A percentile compares a stretch with the other conserved stretches of the same genome.
Conservation (phyloP, 2,888 invertebrate genomes). For the Hemicrepidius hirtus region DNA sequence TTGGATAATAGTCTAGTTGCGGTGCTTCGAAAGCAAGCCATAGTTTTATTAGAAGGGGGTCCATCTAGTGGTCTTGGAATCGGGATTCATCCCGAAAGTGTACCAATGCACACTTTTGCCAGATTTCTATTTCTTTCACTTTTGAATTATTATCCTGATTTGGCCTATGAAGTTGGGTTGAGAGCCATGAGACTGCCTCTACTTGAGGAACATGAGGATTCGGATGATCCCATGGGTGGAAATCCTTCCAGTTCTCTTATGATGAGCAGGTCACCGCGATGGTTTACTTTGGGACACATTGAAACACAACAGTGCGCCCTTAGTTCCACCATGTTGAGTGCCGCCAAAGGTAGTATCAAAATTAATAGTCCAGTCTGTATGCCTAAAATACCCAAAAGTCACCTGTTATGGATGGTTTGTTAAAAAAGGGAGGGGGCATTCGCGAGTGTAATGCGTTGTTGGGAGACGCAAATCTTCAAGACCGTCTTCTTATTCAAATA, state of each 20-base stretch:
- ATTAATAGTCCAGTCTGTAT: neutral
- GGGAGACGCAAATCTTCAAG: too few species aligned
- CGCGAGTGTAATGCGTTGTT: too few species aligned
- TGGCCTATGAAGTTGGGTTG: constrained; percentile 86
- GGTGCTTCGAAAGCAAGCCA: constrained; percentile 81
- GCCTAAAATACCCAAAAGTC: too few species aligned
- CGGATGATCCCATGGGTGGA: constrained; percentile 75
- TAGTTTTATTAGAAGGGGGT: constrained; percentile 83
- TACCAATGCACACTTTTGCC: constrained; percentile 91
- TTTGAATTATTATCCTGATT: constrained; percentile 83
- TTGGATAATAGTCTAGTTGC: constrained; percentile 82
- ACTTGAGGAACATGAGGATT: constrained; percentile 82
- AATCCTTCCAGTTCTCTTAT: constrained; percentile 73
- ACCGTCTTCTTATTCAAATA: too few species aligned
- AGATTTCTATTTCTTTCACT: constrained; percentile 86
- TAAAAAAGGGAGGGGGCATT: too few species aligned
- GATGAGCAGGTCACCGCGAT: constrained; percentile 79
- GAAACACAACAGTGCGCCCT: constrained; percentile 88
- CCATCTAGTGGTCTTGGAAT: constrained; percentile 84
- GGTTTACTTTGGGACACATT: constrained; percentile 88
- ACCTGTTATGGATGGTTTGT: too few species aligned
- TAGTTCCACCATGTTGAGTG: constrained; percentile 84
- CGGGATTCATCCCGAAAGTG: constrained; percentile 87
- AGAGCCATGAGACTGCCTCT: constrained; percentile 87
- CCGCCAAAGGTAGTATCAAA: constrained; percentile 76